Base-by-base conservation (phyloP, 1,140 invertebrate genomes). In the Calephelis virginiensis region DNA sequence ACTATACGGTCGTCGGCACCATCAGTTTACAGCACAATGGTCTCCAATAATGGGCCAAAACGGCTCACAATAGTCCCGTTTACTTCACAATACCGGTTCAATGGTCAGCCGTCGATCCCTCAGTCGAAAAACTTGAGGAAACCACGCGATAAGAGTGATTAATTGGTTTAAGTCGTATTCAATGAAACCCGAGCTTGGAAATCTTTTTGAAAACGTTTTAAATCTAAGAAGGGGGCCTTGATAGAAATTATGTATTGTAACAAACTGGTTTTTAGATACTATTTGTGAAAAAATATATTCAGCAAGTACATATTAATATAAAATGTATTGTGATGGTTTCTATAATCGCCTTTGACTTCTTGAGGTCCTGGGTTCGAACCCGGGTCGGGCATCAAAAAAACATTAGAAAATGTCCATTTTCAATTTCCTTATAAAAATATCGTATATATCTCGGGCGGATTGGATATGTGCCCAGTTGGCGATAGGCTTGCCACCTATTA, bases 121-220 rank as follows among this genome's bases (percentile, higher is more conserved):
- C 64, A 65, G 70, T 64, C 74, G 78, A 86, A 88, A 87, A 86
- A 86, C 80, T 81, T 75, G 68, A 82, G 75, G 80, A 82, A 85
- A 81, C 76, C 76, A 72, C 71, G 77, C 77, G 87, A 90, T 90
- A 90, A 87, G 81, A 84, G 82, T 90, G 86, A 80, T 83, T 85
- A 28, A 28, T 53, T 53, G 50, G 50, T 17, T 53, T 53, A 53
- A 53, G 50, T 53, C 50, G 49, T 53, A 53, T 53, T 53, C 49
- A 53, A 17, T 53, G 50, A 53, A 53, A 53, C 50, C 50, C 50
- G 17, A 53, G 50, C 50, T 53, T 53, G 50, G 9, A 53, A 53
- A 53, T 10, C 50, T 53, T 53, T 53, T 53, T 53, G 17, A 53
- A 53, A 53, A 53, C 28, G 50, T 28, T 53, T 53, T 53, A 28